Evolutionary conservation across 2,113 vertebrate species (phyloP).

Genomic region (Phalacrocorax brasilianus): DNA sequence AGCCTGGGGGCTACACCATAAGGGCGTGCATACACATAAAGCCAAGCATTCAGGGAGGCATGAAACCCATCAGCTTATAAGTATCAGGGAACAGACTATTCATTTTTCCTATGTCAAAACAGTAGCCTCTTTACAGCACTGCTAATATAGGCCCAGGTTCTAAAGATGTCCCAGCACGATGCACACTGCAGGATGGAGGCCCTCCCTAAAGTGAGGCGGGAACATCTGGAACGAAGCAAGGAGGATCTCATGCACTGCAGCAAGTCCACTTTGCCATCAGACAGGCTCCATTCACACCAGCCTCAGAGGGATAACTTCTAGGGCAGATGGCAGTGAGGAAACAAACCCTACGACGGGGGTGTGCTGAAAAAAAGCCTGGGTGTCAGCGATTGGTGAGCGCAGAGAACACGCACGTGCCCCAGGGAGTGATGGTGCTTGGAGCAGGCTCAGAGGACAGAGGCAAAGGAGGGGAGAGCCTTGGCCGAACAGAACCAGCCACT

Average conservation of each 20-base stretch:
- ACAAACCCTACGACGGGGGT: neutral
- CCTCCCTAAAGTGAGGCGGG: neutral
- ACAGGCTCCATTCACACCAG: neutral
- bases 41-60: neutral
- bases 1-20: neutral
- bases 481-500: neutral
- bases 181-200: neutral
- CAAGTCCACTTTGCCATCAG: neutral
- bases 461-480: neutral
- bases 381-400: fast-evolving
- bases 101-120: neutral
- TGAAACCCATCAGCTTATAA: fast-evolving
- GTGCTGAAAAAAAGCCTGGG: neutral
- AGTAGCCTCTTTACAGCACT: neutral
- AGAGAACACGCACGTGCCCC: neutral
- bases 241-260: neutral
- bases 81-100: neutral
- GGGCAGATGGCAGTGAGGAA: neutral
- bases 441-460: neutral
- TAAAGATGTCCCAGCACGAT: neutral
- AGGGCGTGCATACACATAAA: fast-evolving
- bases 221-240: neutral
- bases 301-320: neutral
- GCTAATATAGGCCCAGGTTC: neutral
- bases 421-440: neutral